Evolutionary conservation across 2,888 invertebrate genomes (phyloP), one percentile per base, ranked within the genome.

Genomic region (Protonemura montana): DNA sequence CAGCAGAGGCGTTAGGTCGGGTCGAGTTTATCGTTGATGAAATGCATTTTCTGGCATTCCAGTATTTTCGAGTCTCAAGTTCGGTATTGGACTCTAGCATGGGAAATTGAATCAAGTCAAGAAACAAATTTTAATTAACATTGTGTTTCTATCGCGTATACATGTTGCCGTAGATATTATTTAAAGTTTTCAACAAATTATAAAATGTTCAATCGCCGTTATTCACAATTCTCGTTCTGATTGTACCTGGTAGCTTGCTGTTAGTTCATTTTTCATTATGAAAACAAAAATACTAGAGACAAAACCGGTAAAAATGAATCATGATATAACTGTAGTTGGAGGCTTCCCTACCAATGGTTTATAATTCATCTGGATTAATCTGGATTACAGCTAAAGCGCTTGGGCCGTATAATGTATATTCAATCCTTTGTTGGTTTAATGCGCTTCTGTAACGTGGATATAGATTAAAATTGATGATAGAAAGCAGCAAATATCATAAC

Each of bases 341-440:
- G 78, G 28, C 7, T 28, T 78, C 10, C n/a, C 78, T 26, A 28
- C 25, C 78, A 26, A 78, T 78, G 26, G 27, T 78, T 27, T 26
- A 27, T 78, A 78, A 78, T 78, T 27, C 78, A 26, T 28, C 78
- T 78, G 78, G 78, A 78, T 78, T 78, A 27, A 21, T 27, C 0
- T 78, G 78, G 78, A 26, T 78, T 78, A 78, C 5, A 78, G 26
- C n/a, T 78, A 78, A 78, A 27, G 78, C 78, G 6, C 78, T 78
- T 78, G 25, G 26, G 78, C 78, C 78, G 26, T 78, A 78, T 78
- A 78, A 78, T 78, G 78, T 78, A 26, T 78, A 78, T 78, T 78
- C 78, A 28, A 78, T 78, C 28, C 78, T 27, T 78, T 78, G 26
- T 28, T 78, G 78, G 78, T 28, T 21, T 78, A 28, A 28, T 27